Conservation (phyloP, 2,113 vertebrate genomes). For the Phalacrocorax brasilianus region DNA sequence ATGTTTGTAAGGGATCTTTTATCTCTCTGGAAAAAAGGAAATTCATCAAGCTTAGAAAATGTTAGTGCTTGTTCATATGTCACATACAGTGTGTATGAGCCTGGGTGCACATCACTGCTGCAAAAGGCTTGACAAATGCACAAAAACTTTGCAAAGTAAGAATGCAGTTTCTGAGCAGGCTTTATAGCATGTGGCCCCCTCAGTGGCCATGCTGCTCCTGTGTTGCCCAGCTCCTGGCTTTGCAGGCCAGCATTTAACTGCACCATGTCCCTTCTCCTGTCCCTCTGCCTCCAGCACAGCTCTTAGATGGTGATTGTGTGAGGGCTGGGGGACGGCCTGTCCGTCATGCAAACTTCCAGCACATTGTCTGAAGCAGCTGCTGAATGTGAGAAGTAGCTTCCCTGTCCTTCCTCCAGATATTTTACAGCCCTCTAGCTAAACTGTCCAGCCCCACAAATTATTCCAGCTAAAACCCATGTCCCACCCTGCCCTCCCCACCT, state of each 20-base stretch:
- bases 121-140: neutral
- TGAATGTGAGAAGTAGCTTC: neutral
- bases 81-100: no score
- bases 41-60: neutral
- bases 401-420: neutral
- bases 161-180: neutral
- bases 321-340: neutral
- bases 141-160: neutral
- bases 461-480: neutral
- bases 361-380: neutral
- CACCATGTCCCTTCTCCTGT: neutral
- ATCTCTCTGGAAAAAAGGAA: neutral
- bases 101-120: rapidly evolving
- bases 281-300: rapidly evolving
- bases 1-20: neutral
- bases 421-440: neutral
- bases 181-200: neutral
- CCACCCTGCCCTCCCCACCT: rapidly evolving
- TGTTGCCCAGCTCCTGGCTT: neutral
- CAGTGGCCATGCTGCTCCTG: rapidly evolving
- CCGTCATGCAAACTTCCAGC: neutral
- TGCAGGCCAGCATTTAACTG: neutral
- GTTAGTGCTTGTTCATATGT: neutral
- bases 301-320: neutral
- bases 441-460: neutral